phyloP scores from a whole-genome alignment of 2,888 invertebrate species.

The Himalopsyche anomala region DNA sequence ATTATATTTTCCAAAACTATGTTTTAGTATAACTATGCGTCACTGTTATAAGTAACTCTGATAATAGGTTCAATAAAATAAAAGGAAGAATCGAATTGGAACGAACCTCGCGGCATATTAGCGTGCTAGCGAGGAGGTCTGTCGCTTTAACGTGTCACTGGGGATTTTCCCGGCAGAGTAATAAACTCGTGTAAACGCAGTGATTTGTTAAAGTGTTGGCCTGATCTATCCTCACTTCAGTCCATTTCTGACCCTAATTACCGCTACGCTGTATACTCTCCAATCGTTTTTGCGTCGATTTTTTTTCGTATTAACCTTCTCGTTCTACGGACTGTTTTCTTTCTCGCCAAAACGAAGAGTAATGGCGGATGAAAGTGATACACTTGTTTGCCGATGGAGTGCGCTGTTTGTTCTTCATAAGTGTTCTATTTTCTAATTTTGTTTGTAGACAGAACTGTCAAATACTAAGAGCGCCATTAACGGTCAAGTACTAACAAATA shows the following conservation, averaged over 20 bases:
- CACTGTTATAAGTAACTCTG: too few relatives aligned
- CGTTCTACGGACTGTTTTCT: constrained; percentile 21
- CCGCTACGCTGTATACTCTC: constrained; percentile 15
- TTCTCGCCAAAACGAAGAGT: constrained; percentile 35
- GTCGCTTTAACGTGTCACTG: constrained; percentile 56
- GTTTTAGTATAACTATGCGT: too few relatives aligned
- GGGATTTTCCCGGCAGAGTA: constrained; percentile 56
- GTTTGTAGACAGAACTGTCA: background rate
- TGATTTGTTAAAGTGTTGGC: constrained; percentile 62
- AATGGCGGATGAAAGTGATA: constrained; percentile 45
- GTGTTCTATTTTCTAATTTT: constrained; percentile 16
- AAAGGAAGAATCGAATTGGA: background rate
- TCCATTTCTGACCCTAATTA: constrained; percentile 57
- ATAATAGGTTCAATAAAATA: too few relatives aligned
- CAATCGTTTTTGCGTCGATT: constrained; percentile 44
- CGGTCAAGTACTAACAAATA: too few relatives aligned
- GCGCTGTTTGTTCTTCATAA: background rate
- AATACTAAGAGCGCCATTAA: too few relatives aligned
- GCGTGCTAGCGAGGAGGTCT: constrained; percentile 23
- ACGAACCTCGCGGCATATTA: constrained; percentile 18
- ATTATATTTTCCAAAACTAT: too few relatives aligned
- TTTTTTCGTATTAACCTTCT: constrained; percentile 41
- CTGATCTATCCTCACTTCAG: constrained; percentile 53
- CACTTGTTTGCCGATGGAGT: constrained; percentile 39
- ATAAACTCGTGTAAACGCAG: constrained; percentile 59